These are phyloP conservation scores for Alsophila aescularia DNA, from an alignment of 2,888 invertebrate species.

Conservation along the genomic window DNA sequence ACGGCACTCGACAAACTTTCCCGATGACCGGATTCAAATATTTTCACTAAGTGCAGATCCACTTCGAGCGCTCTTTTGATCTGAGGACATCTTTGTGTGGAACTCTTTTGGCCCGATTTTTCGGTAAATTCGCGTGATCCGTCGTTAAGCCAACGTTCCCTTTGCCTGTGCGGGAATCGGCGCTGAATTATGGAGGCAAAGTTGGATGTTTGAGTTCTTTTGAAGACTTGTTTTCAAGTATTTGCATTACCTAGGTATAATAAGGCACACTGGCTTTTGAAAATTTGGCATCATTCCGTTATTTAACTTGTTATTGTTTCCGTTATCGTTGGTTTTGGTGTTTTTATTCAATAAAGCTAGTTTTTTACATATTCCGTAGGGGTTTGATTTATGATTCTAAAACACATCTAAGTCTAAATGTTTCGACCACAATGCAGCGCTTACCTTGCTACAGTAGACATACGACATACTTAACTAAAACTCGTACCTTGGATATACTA, in stretches of 20 bases:
- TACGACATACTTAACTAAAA: too few species aligned
- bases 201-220: slow-evolving; percentile 27
- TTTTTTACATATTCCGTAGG: too few species aligned
- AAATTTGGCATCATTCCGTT: neutral
- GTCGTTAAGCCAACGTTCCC: slow-evolving; percentile 39
- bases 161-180: slow-evolving; percentile 27
- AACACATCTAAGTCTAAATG: too few species aligned
- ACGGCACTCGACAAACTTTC: slow-evolving; percentile 50
- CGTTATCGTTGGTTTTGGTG: too few species aligned
- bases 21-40: slow-evolving; percentile 70
- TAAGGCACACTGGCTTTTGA: neutral
- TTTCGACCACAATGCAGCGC: too few species aligned
- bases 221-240: slow-evolving; percentile 5
- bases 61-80: slow-evolving; percentile 58
- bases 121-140: slow-evolving; percentile 50
- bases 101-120: slow-evolving; percentile 53
- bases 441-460: too few species aligned
- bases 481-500: too few species aligned
- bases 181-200: slow-evolving; percentile 25
- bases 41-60: slow-evolving; percentile 67
- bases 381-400: too few species aligned
- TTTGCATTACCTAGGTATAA: slow-evolving; percentile 3
- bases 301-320: neutral
- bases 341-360: too few species aligned
- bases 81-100: slow-evolving; percentile 52